Percentiles rank a stretch among this genome's conserved stretches.
Conservation (phyloP, 2,797 vertebrate species). For the Gadopsis bispinosus region DNA sequence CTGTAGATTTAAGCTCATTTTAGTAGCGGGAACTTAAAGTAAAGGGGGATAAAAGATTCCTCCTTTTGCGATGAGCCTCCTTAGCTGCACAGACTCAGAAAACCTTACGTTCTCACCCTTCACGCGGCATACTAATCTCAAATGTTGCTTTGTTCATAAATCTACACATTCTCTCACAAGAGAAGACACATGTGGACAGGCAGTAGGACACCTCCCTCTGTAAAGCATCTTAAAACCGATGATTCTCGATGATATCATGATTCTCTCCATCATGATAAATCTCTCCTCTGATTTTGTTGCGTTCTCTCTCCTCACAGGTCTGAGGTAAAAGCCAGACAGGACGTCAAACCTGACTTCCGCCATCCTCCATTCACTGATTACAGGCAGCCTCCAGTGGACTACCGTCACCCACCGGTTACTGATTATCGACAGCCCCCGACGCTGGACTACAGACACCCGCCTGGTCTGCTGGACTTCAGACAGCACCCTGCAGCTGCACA, state of each 20-base stretch:
- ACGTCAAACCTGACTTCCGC: conserved; percentile 98
- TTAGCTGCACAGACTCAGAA: conserved; percentile 20
- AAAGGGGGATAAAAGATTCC: conserved; percentile 50
- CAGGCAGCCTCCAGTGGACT: conserved; percentile 93
- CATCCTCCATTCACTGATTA: conserved; percentile 98
- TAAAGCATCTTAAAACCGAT: background rate
- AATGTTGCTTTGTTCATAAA: conserved; percentile 16
- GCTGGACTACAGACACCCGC: conserved; percentile 95
- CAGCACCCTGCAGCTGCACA: conserved; percentile 93
- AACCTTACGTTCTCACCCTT: conserved; percentile 6
- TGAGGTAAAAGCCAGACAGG: conserved; percentile 99
- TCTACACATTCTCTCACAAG: background rate
- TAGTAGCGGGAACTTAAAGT: conserved; percentile 36
- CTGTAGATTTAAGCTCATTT: conserved; percentile 63
- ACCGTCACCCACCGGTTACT: conserved; percentile 93
- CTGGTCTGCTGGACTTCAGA: conserved; percentile 94
- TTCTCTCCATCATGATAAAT: background rate
- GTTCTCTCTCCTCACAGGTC: conserved; percentile 89
- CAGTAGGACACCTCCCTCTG: background rate
- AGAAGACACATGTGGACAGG: background rate
- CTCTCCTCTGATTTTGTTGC: conserved; percentile 21
- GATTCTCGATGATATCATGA: too few relatives aligned
- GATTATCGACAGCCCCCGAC: conserved; percentile 96
- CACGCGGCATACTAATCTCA: background rate
- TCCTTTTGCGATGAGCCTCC: conserved; percentile 29